These are phyloP conservation scores for Ceriagrion tenellum DNA, from an alignment of 2,888 invertebrate species.

Conservation along the genomic window DNA sequence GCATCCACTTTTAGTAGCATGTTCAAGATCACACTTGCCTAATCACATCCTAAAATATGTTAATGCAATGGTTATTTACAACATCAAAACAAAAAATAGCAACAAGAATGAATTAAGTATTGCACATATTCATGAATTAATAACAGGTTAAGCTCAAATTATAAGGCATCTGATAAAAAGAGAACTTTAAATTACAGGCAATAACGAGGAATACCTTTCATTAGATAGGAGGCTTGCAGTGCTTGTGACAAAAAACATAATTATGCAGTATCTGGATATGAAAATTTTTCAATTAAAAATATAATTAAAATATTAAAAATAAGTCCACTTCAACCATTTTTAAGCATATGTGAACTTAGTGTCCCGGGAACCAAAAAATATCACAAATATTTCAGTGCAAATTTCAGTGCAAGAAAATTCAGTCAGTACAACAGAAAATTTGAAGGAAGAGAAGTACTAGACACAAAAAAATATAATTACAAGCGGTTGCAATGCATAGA, in stretches of 20 bases:
- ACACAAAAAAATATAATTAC: not conserved
- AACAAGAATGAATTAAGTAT: too few relatives aligned
- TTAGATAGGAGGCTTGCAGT: not conserved
- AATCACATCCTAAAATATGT: too few relatives aligned
- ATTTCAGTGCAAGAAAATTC: not conserved
- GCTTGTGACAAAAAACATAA: not conserved
- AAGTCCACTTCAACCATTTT: not conserved
- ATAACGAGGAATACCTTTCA: too few relatives aligned
- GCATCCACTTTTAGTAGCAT: too few relatives aligned
- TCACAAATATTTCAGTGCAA: not conserved
- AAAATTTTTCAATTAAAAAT: not conserved
- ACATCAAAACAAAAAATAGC: too few relatives aligned
- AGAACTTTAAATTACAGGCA: too few relatives aligned
- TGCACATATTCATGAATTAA: too few relatives aligned
- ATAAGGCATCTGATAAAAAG: too few relatives aligned
- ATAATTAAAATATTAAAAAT: not conserved
- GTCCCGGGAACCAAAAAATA: constrained; percentile 18
- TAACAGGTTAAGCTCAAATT: too few relatives aligned
- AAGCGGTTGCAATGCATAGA: not conserved
- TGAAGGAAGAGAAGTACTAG: not conserved
- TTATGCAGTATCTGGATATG: not conserved
- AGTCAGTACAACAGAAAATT: not conserved
- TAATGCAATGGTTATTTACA: too few relatives aligned
- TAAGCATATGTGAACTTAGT: not conserved
- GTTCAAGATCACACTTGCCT: too few relatives aligned